Evolutionary conservation across 1,140 invertebrate genomes (phyloP).

Genomic region (Cydia amplana): DNA sequence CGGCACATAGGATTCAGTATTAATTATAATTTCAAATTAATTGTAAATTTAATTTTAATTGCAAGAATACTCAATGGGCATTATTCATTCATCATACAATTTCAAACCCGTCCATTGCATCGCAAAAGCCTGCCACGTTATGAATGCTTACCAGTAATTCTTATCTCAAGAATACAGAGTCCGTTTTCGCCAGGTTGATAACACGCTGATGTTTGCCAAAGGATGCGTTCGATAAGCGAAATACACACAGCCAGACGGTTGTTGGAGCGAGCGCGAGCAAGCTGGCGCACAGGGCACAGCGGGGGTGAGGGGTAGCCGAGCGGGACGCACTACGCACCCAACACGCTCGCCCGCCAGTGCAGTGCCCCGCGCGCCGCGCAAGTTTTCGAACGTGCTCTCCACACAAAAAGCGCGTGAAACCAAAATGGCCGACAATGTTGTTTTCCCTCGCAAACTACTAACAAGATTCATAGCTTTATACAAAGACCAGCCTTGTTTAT

Average conservation of each 20-base stretch:
- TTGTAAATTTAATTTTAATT: background rate
- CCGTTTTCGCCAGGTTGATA: background rate
- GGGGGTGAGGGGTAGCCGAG: conserved; percentile 35
- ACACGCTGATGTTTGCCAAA: background rate
- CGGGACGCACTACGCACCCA: conserved; percentile 32
- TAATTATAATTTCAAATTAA: conserved; percentile 2
- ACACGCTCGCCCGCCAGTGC: conserved; percentile 53
- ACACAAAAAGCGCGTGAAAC: conserved; percentile 32
- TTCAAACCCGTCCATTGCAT: background rate
- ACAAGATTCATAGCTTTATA: conserved; percentile 62
- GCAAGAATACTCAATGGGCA: background rate
- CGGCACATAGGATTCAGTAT: no score
- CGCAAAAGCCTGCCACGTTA: background rate
- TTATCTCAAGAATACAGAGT: background rate
- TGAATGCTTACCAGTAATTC: background rate
- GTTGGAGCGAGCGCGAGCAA: conserved; percentile 20
- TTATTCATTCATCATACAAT: background rate
- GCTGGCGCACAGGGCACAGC: conserved; percentile 1
- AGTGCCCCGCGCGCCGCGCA: conserved; percentile 68
- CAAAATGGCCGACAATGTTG: conserved; percentile 57
- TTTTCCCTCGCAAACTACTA: conserved; percentile 62
- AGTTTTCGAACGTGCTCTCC: conserved; percentile 52
- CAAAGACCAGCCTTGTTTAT: conserved; percentile 58
- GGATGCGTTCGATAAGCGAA: conserved; percentile 13
- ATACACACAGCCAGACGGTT: conserved; percentile 19